phyloP scores from a whole-genome alignment of 1,140 invertebrate genomes.

The Zaprionus camerounensis region DNA sequence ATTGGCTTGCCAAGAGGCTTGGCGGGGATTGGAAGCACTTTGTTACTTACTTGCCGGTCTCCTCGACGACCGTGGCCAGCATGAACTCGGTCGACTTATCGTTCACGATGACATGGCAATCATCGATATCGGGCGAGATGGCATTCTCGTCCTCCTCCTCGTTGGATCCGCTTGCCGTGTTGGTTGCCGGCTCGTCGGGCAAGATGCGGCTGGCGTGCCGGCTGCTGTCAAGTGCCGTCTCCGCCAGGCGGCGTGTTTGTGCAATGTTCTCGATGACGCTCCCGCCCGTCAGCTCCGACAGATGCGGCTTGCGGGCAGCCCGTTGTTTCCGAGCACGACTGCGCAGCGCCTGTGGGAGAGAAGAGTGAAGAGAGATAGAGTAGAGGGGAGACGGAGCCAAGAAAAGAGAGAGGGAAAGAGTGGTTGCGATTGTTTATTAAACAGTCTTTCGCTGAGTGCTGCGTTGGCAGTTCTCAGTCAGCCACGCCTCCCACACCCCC shows the following conservation, averaged over 20 bases:
- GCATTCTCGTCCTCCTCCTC: conserved; percentile 92
- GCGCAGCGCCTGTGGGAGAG: conserved; percentile 87
- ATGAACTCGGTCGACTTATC: conserved; percentile 96
- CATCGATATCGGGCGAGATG: conserved; percentile 86
- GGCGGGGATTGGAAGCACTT: conserved; percentile 25
- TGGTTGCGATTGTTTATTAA: conserved; percentile 1
- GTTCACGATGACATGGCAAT: conserved; percentile 94
- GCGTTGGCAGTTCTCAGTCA: conserved; percentile 42
- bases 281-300: conserved; percentile 89
- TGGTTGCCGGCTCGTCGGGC: conserved; percentile 91
- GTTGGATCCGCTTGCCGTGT: conserved; percentile 95
- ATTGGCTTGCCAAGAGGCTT: neutral
- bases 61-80: conserved; percentile 92
- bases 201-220: conserved; percentile 86
- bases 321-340: conserved; percentile 92
- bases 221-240: conserved; percentile 90
- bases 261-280: conserved; percentile 95
- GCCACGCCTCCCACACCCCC: neutral
- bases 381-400: conserved; percentile 1
- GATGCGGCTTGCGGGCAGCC: conserved; percentile 89
- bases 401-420: neutral
- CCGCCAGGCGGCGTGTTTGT: conserved; percentile 91
- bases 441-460: conserved; percentile 26
- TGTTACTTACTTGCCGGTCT: conserved; percentile 88
- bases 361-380: conserved; percentile 1